Evolutionary conservation across 2,797 vertebrate species (phyloP), one percentile per base, ranked within the genome.

Genomic region (Gephyroberyx darwinii): DNA sequence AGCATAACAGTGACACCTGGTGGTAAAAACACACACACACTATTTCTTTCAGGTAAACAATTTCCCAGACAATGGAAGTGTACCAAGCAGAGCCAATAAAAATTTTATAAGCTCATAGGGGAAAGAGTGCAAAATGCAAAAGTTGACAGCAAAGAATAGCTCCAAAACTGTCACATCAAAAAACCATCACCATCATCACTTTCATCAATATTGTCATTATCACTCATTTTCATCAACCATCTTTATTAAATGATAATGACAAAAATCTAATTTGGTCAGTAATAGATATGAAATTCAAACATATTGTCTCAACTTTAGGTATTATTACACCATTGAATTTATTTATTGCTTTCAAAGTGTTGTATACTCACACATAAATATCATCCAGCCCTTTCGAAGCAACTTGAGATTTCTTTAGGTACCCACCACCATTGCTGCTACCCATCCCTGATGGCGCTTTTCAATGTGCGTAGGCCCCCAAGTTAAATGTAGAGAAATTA

Each of bases 1-100:
- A 69, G 80, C 74, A 63, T 89, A 86, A 84, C 84, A 91, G 84
- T 88, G 90, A 88, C 91, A 90, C 83, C 91, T 83, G 53, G 55
- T 89, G 92, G 89, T 41, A 1, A 63, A 45, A 17, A 67, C 9
- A 16, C 59, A 69, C 74, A 52, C 7, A 4, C 8, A 20, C 6
- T 9, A 7, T 62, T 55, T 54, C 56, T 68, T 56, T 17, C 20
- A 76, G 54, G 85, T 81, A 91, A 91, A 86, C 87, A 90, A 88
- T 78, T 57, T 86, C 51, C 41, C 52, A 81, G 74, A 90, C 87
- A 89, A 90, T 85, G 64, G 50, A 80, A 41, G 31, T 64, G 68
- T 52, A 59, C 41, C 60, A 51, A 51, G 52, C 58, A 71, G 56
- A 80, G 43, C 5, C 47, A 78, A 54, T 43, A 58, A 70, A 74